phyloP scores from a whole-genome alignment of 2,888 invertebrate genomes.

The Tenthredo mesomela region DNA sequence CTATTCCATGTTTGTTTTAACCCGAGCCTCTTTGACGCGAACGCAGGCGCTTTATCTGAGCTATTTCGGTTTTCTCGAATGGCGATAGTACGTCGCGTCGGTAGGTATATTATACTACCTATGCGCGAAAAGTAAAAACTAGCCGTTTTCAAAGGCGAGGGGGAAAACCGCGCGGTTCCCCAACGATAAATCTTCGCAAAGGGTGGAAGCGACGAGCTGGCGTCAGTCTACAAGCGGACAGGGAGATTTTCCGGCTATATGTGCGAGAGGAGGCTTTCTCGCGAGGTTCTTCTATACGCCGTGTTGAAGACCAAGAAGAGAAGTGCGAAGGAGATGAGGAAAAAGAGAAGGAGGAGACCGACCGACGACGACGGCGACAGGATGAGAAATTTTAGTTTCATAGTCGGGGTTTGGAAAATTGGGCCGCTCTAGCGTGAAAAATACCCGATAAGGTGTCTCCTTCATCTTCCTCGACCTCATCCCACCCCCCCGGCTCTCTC shows the following conservation, averaged over 20 bases:
- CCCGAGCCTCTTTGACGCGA: neutral
- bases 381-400: slow-evolving; percentile 71
- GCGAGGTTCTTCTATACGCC: too few species aligned
- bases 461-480: slow-evolving; percentile 54
- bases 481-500: slow-evolving; percentile 52
- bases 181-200: slow-evolving; percentile 20
- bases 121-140: neutral
- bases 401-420: slow-evolving; percentile 68
- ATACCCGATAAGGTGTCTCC: slow-evolving; percentile 63
- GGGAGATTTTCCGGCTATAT: slow-evolving; percentile 15
- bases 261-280: neutral
- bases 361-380: slow-evolving; percentile 59
- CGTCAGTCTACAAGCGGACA: slow-evolving; percentile 30
- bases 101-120: too few species aligned
- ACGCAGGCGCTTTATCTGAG: neutral
- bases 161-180: neutral
- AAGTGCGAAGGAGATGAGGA: slow-evolving; percentile 44
- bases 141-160: neutral
- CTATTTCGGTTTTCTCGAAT: neutral
- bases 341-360: neutral
- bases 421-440: slow-evolving; percentile 65
- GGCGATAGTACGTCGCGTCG: neutral
- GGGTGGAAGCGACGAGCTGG: neutral
- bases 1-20: neutral
- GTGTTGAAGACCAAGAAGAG: neutral